phyloP scores from a whole-genome alignment of 2,797 vertebrate species.

The Muraenolepis orangiensis region DNA sequence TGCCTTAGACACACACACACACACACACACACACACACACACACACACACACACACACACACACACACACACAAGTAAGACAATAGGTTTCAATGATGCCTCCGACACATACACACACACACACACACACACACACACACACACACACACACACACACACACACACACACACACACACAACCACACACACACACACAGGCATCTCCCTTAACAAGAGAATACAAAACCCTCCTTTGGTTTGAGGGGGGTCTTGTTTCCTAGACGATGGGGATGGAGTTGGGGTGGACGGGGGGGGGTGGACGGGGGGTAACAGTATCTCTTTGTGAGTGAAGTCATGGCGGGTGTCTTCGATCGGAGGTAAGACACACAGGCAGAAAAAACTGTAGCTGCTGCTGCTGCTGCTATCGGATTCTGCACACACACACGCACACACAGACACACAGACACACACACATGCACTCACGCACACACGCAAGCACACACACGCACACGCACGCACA shows the following conservation, averaged over 20 bases:
- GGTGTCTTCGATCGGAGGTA: constrained; percentile 69
- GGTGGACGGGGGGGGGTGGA: too few species aligned
- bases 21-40: not conserved
- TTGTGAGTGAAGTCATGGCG: constrained; percentile 71
- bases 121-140: too few species aligned
- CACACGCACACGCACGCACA: not conserved
- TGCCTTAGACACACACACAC: too few species aligned
- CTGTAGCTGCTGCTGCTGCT: too few species aligned
- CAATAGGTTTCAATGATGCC: too few species aligned
- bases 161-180: too few species aligned
- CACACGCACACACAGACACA: constrained; percentile 33
- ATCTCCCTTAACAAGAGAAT: constrained; percentile 22
- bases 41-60: not conserved
- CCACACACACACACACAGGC: too few species aligned
- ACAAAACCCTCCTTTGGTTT: constrained; percentile 41
- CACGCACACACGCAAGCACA: not conserved
- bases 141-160: too few species aligned
- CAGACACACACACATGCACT: constrained; percentile 24
- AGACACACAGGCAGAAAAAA: constrained; percentile 51
- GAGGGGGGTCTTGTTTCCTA: constrained; percentile 64
- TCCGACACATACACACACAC: too few species aligned
- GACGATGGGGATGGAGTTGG: constrained; percentile 36
- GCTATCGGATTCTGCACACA: constrained; percentile 58
- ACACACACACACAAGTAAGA: not conserved
- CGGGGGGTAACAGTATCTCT: constrained; percentile 69